Conservation (phyloP, 2,797 vertebrate genomes). For the Onychomys torridus region DNA sequence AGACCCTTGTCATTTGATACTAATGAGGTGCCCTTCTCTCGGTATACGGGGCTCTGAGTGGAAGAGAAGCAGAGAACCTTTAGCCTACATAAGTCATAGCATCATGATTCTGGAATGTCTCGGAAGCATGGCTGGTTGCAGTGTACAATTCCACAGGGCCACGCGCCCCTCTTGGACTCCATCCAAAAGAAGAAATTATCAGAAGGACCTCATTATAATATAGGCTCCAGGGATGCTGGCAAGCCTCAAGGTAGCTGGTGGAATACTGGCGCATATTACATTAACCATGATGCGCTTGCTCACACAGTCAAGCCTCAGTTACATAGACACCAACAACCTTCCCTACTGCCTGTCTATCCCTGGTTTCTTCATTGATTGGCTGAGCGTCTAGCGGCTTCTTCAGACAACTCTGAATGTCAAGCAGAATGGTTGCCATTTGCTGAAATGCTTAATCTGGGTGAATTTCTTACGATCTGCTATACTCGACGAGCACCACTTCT, state of each 20-base stretch:
- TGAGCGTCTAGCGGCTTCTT: not conserved
- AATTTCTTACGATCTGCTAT: slow-evolving; percentile 16
- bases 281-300: not conserved
- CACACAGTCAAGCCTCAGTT: not conserved
- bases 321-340: not conserved
- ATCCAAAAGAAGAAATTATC: slow-evolving; percentile 60
- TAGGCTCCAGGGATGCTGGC: not conserved
- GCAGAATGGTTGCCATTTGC: not conserved
- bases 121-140: slow-evolving; percentile 29
- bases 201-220: slow-evolving; percentile 32
- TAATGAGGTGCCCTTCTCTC: slow-evolving; percentile 10
- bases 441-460: not conserved
- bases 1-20: slow-evolving; percentile 57
- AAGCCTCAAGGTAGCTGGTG: not conserved
- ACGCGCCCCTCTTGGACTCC: slow-evolving; percentile 45
- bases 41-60: not conserved
- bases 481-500: not conserved
- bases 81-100: slow-evolving; percentile 40
- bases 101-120: slow-evolving; percentile 59
- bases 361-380: not conserved
- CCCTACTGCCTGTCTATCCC: not conserved
- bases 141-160: slow-evolving; percentile 61
- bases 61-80: slow-evolving; percentile 61
- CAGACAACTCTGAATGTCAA: not conserved
- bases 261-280: not conserved